Evolutionary conservation across 2,888 invertebrate species (phyloP), one percentile per base, ranked within the genome.

Genomic region (Anodontia alba): DNA sequence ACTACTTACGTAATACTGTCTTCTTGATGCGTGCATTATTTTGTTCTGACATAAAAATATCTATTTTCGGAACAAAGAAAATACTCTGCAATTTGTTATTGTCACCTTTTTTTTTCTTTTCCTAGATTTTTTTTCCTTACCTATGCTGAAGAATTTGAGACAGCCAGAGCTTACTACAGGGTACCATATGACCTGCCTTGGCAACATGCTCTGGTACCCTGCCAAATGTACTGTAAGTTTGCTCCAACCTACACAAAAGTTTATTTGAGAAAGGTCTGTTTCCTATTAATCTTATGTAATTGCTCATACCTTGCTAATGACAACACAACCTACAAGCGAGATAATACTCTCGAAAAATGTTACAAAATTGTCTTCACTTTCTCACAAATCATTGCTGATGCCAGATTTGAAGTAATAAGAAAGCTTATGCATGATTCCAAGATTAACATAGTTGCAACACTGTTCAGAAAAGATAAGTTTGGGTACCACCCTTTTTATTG

Each of bases 161-260:
- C 49, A 54, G 2, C 54, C 15, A 54, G 54, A 23, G 54, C 54
- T 54, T 73, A 73, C 73, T 73, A 73, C 73, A 73, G 73, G 62
- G 73, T 26, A 73, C 73, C 36, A 54, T 42, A 31, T 73, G 73
- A 73, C 73, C 73, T 51, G 42, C 20, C 26, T 57, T 73, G 73
- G 73, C 73, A 73, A 57, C 20, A 8, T 38, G 8, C 38, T 26
- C 62, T 57, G 73, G 73, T 73, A 38, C 36, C 57, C 26, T 54
- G 54, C 73, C 73, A 73, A 62, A 7, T 29, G 15, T 29, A 26
- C 38, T 26, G 29, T 7, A 42, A 38, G 15, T 29, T 46, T 54
- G 54, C 15, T 54, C 54, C 12, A 54, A 7, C 20, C 10, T n/a
- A 20, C 8, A 54, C 54, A 26, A 54, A 26, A 54, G 54, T n/a